These are phyloP conservation scores for Rhingia rostrata DNA, from an alignment of 2,888 invertebrate genomes.

Conservation along the genomic window DNA sequence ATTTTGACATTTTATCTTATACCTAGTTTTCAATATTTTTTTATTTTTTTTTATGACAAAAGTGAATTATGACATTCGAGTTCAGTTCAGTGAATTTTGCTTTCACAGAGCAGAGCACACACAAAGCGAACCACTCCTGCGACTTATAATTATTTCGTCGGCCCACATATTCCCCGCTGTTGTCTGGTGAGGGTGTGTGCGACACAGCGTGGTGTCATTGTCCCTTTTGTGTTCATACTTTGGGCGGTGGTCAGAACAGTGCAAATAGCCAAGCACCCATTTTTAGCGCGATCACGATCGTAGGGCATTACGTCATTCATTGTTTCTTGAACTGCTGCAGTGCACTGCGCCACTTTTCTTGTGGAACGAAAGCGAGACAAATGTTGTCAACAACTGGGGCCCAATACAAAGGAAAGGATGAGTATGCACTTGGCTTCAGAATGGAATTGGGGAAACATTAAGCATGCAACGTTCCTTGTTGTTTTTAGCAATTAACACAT, in stretches of 20 bases:
- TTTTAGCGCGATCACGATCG: conserved; percentile 50
- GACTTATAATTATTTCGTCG: conserved; percentile 20
- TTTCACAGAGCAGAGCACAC: conserved; percentile 12
- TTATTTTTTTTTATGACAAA: conserved; percentile 21
- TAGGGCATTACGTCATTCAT: conserved; percentile 65
- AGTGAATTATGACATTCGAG: conserved; percentile 64
- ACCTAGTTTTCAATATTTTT: background rate
- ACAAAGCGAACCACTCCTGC: conserved; percentile 49
- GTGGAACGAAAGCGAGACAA: conserved; percentile 32
- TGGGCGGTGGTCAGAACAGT: conserved; percentile 32
- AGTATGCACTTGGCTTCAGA: background rate
- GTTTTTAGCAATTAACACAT: conserved; percentile 69
- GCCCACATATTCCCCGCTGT: conserved; percentile 34
- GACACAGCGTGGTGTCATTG: conserved; percentile 38
- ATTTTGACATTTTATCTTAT: conserved; percentile 40
- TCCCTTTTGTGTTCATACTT: conserved; percentile 49
- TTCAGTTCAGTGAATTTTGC: conserved; percentile 32
- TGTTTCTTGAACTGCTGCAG: conserved; percentile 26
- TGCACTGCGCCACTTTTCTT: conserved; percentile 33
- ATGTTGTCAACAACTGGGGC: conserved; percentile 28
- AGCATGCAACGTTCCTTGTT: conserved; percentile 31
- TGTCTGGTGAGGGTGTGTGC: conserved; percentile 25
- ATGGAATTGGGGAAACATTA: background rate
- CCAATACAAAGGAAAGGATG: conserved; percentile 39
- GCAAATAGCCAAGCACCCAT: conserved; percentile 57